Evolutionary conservation across 1,140 invertebrate genomes (phyloP).

Genomic region (Drosophila tropicalis): DNA sequence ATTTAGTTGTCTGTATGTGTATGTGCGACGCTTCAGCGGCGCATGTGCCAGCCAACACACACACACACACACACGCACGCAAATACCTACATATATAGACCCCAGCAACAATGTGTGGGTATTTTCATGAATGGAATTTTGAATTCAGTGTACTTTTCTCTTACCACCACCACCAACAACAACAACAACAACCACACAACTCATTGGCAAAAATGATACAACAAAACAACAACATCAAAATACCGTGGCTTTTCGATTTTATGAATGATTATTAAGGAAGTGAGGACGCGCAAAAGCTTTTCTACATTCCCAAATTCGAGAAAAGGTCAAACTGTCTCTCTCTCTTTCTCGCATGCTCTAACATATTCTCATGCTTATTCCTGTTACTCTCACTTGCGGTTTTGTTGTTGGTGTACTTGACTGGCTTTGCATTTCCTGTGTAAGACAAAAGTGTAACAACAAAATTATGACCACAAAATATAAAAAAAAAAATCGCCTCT

Average conservation of each 20-base stretch:
- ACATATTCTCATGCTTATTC: slow-evolving; percentile 2
- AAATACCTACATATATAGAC: background rate
- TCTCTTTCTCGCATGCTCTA: slow-evolving; percentile 25
- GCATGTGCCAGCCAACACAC: slow-evolving; percentile 58
- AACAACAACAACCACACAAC: slow-evolving; percentile 17
- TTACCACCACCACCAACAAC: slow-evolving; percentile 54
- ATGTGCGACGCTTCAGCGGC: slow-evolving; percentile 62
- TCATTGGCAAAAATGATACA: slow-evolving; percentile 29
- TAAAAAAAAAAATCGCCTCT: slow-evolving; percentile 23
- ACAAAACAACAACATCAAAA: background rate
- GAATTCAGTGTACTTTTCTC: slow-evolving; percentile 80
- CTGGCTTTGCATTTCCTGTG: slow-evolving; percentile 77
- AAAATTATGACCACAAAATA: slow-evolving; percentile 64
- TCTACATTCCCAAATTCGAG: slow-evolving; percentile 29
- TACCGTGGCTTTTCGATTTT: slow-evolving; percentile 51
- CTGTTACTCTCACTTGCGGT: slow-evolving; percentile 50
- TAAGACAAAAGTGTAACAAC: slow-evolving; percentile 21
- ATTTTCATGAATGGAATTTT: slow-evolving; percentile 82
- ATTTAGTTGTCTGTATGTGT: slow-evolving; percentile 50
- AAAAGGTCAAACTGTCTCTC: slow-evolving; percentile 47
- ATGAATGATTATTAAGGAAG: slow-evolving; percentile 71
- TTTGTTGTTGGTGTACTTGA: slow-evolving; percentile 60
- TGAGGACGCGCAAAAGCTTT: slow-evolving; percentile 15
- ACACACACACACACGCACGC: slow-evolving; percentile 22
- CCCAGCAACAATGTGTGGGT: slow-evolving; percentile 75